phyloP scores from a whole-genome alignment of 2,113 vertebrate species.

The Orycteropus afer region DNA sequence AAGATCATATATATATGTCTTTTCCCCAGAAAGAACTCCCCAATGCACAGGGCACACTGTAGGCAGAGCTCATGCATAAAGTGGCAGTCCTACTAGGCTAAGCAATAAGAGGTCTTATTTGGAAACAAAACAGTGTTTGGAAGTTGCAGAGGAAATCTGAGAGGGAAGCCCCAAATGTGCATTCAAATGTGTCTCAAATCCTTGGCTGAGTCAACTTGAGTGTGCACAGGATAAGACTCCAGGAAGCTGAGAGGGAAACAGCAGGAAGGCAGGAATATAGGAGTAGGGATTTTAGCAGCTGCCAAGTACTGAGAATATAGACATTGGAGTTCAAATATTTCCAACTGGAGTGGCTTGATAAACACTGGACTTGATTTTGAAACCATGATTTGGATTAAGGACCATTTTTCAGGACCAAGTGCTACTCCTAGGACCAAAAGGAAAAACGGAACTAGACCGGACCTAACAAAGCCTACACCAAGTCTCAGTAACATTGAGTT shows the following conservation, averaged over 20 bases:
- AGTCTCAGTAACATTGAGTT: neutral
- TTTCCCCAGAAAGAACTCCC: neutral
- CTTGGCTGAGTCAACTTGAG: neutral
- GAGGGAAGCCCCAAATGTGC: neutral
- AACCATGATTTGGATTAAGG: neutral
- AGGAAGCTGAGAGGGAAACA: neutral
- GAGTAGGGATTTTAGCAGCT: neutral
- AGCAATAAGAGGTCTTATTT: neutral
- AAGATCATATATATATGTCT: neutral
- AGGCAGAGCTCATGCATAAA: neutral
- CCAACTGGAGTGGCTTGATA: neutral
- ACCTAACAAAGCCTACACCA: neutral
- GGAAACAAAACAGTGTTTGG: neutral
- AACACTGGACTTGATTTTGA: conserved; percentile 2
- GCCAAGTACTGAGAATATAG: neutral
- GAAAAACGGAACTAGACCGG: neutral
- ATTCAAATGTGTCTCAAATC: neutral
- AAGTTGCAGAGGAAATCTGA: neutral
- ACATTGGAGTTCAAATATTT: neutral
- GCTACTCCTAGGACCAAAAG: neutral
- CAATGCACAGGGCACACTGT: neutral
- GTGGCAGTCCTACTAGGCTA: neutral
- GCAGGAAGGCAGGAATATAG: neutral
- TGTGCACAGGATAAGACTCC: neutral
- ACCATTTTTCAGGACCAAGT: neutral